Conservation (phyloP, 2,888 invertebrate genomes). For the Lithodes maja region DNA sequence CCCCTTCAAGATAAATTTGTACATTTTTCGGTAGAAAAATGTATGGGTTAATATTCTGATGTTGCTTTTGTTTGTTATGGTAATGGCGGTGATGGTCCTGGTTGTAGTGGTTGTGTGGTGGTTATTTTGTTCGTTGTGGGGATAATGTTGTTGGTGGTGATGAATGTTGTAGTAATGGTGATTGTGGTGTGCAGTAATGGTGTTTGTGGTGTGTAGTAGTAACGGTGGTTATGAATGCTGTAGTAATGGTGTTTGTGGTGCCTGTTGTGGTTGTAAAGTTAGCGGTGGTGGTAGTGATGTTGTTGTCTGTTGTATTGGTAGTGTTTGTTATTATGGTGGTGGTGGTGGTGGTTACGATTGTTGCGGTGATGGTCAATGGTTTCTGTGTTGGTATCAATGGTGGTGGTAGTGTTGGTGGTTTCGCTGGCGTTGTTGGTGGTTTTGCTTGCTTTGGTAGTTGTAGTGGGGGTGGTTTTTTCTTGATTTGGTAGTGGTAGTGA, state of each 20-base stretch:
- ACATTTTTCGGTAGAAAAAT: too few relatives aligned
- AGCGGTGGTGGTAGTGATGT: slow-evolving; percentile 25
- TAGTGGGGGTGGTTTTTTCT: too few relatives aligned
- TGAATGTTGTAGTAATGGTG: neutral
- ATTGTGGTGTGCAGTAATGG: neutral
- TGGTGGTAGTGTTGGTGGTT: too few relatives aligned
- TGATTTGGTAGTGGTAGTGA: too few relatives aligned
- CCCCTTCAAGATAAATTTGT: too few relatives aligned
- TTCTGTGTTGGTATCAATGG: too few relatives aligned
- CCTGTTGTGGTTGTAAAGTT: neutral
- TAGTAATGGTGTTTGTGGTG: neutral
- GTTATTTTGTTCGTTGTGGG: neutral
- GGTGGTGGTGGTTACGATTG: too few relatives aligned
- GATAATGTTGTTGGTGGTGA: neutral
- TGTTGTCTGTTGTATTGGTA: neutral
- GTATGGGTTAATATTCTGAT: neutral
- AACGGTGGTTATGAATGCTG: neutral
- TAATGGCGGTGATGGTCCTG: neutral
- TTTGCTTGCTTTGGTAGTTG: too few relatives aligned
- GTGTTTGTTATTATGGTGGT: neutral
- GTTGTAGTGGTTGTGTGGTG: neutral
- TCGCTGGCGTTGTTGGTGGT: too few relatives aligned
- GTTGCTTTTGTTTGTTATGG: neutral
- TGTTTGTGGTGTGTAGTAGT: neutral
- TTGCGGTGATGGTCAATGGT: too few relatives aligned